phyloP scores from a whole-genome alignment of 2,113 vertebrate genomes.

The Perccottus glenii region DNA sequence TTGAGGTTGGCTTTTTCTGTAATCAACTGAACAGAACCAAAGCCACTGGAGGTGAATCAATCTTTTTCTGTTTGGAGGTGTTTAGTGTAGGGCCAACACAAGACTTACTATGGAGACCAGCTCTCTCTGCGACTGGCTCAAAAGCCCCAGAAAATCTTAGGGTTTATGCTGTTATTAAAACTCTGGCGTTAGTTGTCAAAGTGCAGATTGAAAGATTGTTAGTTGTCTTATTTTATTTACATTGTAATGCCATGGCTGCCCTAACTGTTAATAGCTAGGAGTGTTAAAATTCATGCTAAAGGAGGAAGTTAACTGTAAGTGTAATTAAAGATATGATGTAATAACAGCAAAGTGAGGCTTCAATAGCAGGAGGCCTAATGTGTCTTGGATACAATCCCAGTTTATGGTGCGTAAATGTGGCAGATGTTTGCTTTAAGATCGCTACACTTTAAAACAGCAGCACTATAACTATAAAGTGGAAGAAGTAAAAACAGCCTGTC shows the following conservation, averaged over 20 bases:
- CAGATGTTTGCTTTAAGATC: constrained; percentile 74
- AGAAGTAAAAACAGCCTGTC: constrained; percentile 41
- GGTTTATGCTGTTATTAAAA: background rate
- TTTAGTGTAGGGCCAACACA: background rate
- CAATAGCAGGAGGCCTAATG: constrained; percentile 73
- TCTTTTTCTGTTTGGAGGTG: background rate
- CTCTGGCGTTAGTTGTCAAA: background rate
- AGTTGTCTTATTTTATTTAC: background rate
- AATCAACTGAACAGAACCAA: no score
- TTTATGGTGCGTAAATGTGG: constrained; percentile 63
- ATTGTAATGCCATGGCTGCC: background rate
- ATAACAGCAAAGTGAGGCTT: constrained; percentile 70
- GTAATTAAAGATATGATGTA: constrained; percentile 58
- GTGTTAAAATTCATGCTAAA: constrained; percentile 45
- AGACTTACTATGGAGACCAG: background rate
- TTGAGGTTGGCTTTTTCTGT: no score
- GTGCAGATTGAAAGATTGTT: background rate
- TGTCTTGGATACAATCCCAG: constrained; percentile 66
- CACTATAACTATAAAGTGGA: constrained; percentile 52
- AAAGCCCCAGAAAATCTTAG: background rate
- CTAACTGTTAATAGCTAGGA: background rate
- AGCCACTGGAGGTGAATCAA: no score
- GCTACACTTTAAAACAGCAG: constrained; percentile 59
- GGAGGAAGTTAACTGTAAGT: constrained; percentile 42
- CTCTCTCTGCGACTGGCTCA: background rate